These are phyloP conservation scores for Drosophila pandora DNA, from an alignment of 1,140 invertebrate species.

Conservation along the genomic window DNA sequence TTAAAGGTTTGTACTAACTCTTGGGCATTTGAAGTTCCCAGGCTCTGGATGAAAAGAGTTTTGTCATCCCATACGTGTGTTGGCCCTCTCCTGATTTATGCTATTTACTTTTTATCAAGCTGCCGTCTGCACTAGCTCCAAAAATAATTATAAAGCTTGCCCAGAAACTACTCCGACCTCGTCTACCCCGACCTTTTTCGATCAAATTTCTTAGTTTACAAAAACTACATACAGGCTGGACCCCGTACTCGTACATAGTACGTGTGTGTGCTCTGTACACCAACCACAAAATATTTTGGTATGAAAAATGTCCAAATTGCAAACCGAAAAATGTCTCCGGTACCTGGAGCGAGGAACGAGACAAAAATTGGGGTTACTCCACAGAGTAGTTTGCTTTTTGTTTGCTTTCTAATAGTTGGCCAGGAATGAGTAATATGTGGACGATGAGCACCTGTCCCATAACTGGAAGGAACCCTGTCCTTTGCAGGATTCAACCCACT, in stretches of 20 bases:
- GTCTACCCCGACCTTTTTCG: slow-evolving; percentile 37
- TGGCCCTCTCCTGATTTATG: slow-evolving; percentile 47
- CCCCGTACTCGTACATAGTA: background rate
- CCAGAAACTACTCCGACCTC: background rate
- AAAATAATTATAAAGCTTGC: slow-evolving; percentile 57
- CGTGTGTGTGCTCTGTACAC: slow-evolving; percentile 1
- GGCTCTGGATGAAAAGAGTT: slow-evolving; percentile 11
- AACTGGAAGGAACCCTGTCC: slow-evolving; percentile 34
- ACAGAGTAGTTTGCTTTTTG: slow-evolving; percentile 48
- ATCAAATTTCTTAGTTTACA: slow-evolving; percentile 66
- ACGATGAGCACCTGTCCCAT: slow-evolving; percentile 47
- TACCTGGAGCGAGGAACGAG: background rate
- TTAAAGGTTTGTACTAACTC: slow-evolving; percentile 21
- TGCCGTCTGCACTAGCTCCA: slow-evolving; percentile 51
- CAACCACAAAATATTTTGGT: slow-evolving; percentile 56
- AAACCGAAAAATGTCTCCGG: slow-evolving; percentile 55
- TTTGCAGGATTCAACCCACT: slow-evolving; percentile 4
- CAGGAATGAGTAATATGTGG: background rate
- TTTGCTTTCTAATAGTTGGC: slow-evolving; percentile 61
- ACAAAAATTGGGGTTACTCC: slow-evolving; percentile 12
- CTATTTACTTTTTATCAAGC: slow-evolving; percentile 58
- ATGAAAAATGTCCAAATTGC: slow-evolving; percentile 63
- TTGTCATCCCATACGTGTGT: slow-evolving; percentile 32
- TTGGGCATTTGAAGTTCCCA: background rate
- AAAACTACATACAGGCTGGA: slow-evolving; percentile 29